Conservation (phyloP, 2,113 vertebrate genomes). For the Thunnus maccoyii region DNA sequence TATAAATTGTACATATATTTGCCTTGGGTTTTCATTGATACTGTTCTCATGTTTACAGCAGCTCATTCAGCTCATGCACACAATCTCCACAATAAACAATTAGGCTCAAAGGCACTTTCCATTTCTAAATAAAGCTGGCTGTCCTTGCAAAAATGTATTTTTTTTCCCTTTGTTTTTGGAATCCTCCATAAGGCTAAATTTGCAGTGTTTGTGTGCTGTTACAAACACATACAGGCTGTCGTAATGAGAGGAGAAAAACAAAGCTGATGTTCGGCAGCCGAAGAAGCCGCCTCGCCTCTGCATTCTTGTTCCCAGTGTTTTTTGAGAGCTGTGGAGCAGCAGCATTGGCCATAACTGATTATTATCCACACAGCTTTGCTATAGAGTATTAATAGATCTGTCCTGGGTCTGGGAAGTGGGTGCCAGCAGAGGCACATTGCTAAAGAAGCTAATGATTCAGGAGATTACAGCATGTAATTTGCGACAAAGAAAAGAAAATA, state of each 20-base stretch:
- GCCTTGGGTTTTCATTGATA: conserved; percentile 9
- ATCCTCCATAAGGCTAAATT: conserved; percentile 15
- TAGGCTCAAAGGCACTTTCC: conserved; percentile 6
- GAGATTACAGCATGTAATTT: conserved; percentile 36
- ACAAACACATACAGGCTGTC: conserved; percentile 8
- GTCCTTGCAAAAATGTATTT: conserved; percentile 1
- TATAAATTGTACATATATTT: conserved; percentile 6
- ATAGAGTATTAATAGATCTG: conserved; percentile 28
- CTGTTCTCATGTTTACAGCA: conserved; percentile 7
- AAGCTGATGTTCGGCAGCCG: background rate
- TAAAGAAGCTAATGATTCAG: conserved; percentile 37
- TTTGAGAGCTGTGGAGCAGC: conserved; percentile 11
- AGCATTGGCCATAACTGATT: conserved; percentile 24
- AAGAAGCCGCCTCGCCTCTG: conserved; percentile 8
- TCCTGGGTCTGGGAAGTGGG: conserved; percentile 21
- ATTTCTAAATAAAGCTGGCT: conserved; percentile 33
- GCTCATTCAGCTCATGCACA: conserved; percentile 16
- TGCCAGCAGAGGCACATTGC: conserved; percentile 23
- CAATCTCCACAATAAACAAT: conserved; percentile 15
- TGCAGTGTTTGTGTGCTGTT: conserved; percentile 4
- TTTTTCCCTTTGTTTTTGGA: conserved; percentile 38
- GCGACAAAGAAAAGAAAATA: conserved; percentile 29
- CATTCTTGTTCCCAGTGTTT: conserved; percentile 16
- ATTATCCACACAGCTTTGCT: conserved; percentile 53
- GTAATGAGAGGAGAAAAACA: conserved; percentile 26